A percentile compares a stretch with the other conserved stretches of the same genome.
Evolutionary conservation across 1,140 invertebrate genomes (phyloP).

Genomic region (Rhopalosiphum padi): DNA sequence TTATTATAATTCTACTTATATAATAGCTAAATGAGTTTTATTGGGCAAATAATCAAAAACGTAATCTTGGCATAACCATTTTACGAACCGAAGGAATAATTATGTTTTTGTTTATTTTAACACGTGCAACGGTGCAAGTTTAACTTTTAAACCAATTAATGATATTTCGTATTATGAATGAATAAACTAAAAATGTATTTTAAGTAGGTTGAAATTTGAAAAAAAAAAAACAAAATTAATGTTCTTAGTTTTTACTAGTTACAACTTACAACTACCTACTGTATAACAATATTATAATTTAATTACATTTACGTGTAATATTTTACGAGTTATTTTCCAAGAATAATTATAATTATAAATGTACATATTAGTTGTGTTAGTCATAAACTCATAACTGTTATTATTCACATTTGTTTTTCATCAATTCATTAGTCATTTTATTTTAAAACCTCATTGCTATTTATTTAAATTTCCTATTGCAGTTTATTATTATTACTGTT

Average conservation of each 20-base stretch:
- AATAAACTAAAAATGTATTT: slow-evolving; percentile 2
- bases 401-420: slow-evolving; percentile 42
- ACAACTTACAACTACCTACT: background rate
- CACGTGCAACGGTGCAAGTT: background rate
- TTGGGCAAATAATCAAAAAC: slow-evolving; percentile 47
- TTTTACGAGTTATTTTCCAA: slow-evolving; percentile 45
- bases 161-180: background rate
- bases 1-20: slow-evolving; percentile 38
- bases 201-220: background rate
- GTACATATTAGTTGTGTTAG: background rate
- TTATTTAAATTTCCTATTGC: slow-evolving; percentile 47
- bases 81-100: background rate
- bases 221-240: background rate
- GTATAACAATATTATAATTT: background rate
- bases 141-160: background rate
- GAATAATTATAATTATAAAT: slow-evolving; percentile 42
- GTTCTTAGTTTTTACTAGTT: background rate
- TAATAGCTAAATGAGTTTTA: slow-evolving; percentile 30
- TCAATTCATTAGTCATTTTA: slow-evolving; percentile 48
- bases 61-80: slow-evolving; percentile 31
- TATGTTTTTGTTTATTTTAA: slow-evolving; percentile 23
- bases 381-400: slow-evolving; percentile 17
- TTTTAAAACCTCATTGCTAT: slow-evolving; percentile 30
- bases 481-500: slow-evolving; percentile 47
- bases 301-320: slow-evolving; percentile 6